Percentiles rank a stretch among this genome's conserved stretches.
phyloP scores from a whole-genome alignment of 2,113 vertebrate species.

The Ciconia stormi region DNA sequence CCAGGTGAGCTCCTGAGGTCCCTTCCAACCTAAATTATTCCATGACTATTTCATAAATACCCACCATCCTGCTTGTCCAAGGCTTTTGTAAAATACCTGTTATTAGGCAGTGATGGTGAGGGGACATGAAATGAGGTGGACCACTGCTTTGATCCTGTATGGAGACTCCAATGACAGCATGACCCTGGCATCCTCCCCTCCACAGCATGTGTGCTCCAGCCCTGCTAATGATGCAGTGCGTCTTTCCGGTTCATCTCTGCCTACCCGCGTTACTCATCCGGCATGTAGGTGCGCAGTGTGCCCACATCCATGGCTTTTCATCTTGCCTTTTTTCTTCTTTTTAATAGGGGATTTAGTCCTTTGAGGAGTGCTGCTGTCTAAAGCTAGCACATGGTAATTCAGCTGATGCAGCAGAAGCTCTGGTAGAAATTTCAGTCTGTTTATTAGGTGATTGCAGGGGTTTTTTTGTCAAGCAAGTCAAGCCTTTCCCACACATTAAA shows the following conservation, averaged over 20 bases:
- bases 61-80: background rate
- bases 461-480: background rate
- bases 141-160: slow-evolving; percentile 15
- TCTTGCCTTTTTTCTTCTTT: background rate
- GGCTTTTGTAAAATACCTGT: background rate
- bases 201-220: background rate
- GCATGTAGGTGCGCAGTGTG: background rate
- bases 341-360: background rate
- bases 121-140: background rate
- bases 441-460: background rate
- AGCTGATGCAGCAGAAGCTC: slow-evolving; percentile 48
- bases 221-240: background rate
- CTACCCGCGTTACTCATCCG: background rate
- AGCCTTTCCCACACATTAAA: background rate
- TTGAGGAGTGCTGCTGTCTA: slow-evolving; percentile 8
- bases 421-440: background rate
- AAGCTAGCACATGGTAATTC: background rate
- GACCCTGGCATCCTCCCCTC: slow-evolving; percentile 10
- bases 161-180: slow-evolving; percentile 19
- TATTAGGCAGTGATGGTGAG: background rate
- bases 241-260: background rate
- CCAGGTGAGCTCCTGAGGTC: background rate
- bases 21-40: background rate
- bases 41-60: background rate
- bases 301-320: background rate